phyloP scores from a whole-genome alignment of 1,140 invertebrate genomes.

The Anthonomus grandis region DNA sequence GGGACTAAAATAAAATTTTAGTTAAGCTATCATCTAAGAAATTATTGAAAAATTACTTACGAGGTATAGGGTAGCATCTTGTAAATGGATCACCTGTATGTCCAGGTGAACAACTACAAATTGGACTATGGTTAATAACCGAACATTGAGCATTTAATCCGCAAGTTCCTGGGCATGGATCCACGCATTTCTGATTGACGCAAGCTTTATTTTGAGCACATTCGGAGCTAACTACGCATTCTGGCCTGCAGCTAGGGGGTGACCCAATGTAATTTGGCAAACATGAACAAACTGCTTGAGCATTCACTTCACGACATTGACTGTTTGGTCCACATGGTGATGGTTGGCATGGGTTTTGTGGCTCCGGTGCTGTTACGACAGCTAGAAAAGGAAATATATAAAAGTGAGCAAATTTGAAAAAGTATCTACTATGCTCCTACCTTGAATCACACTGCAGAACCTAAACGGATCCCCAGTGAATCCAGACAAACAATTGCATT shows the following conservation, averaged over 20 bases:
- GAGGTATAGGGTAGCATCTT: slow-evolving; percentile 52
- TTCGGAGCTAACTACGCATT: slow-evolving; percentile 75
- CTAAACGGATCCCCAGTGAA: slow-evolving; percentile 63
- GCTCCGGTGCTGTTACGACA: slow-evolving; percentile 43
- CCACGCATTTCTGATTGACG: slow-evolving; percentile 70
- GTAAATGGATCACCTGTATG: slow-evolving; percentile 60
- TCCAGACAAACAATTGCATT: slow-evolving; percentile 56
- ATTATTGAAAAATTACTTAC: slow-evolving; percentile 46
- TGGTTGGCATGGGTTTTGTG: slow-evolving; percentile 59
- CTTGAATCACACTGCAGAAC: slow-evolving; percentile 57
- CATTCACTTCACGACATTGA: slow-evolving; percentile 62
- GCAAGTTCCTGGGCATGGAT: slow-evolving; percentile 67
- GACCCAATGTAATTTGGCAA: slow-evolving; percentile 68
- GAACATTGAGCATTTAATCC: slow-evolving; percentile 63
- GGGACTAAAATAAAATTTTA: slow-evolving; percentile 29
- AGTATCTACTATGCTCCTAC: slow-evolving; percentile 44
- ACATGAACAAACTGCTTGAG: slow-evolving; percentile 65
- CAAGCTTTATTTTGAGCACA: slow-evolving; percentile 71
- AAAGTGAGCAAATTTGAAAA: background rate
- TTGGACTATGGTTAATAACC: slow-evolving; percentile 63
- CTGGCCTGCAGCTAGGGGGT: slow-evolving; percentile 71
- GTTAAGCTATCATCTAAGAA: background rate
- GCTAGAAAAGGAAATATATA: slow-evolving; percentile 51
- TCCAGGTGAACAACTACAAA: slow-evolving; percentile 58
- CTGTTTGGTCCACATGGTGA: slow-evolving; percentile 70